Conservation (phyloP, 2,113 vertebrate genomes). For the Sylvilagus bachmani region DNA sequence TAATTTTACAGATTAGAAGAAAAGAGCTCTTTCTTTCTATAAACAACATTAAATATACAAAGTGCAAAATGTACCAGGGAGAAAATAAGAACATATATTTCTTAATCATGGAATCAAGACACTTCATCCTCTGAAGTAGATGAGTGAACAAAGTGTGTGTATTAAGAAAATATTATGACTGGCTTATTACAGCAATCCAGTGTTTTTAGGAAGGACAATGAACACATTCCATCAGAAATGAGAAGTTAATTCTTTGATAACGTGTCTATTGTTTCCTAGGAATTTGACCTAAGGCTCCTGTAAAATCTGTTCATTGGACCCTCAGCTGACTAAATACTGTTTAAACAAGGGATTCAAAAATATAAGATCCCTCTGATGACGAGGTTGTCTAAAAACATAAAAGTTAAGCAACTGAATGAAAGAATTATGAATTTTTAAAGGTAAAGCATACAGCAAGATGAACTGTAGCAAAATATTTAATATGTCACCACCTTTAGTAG, state of each 20-base stretch:
- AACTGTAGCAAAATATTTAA: not conserved
- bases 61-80: not conserved
- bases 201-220: not conserved
- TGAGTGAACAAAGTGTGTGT: not conserved
- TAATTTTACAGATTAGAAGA: not conserved
- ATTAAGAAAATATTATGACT: not conserved
- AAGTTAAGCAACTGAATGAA: slow-evolving; percentile 7
- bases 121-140: not conserved
- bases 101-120: not conserved
- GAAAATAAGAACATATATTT: not conserved
- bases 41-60: not conserved
- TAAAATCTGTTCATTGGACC: not conserved
- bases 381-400: slow-evolving; percentile 45
- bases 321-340: slow-evolving; percentile 36
- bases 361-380: slow-evolving; percentile 6
- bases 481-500: not conserved
- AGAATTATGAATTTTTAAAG: not conserved
- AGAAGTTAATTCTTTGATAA: not conserved
- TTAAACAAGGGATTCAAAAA: slow-evolving; percentile 30
- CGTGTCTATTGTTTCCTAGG: slow-evolving; percentile 6
- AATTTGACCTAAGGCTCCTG: not conserved
- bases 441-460: not conserved
- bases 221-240: not conserved
- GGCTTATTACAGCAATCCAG: not conserved
- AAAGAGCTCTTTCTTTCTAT: slow-evolving; percentile 16